Percentiles rank a stretch among this genome's conserved stretches.
Conservation (phyloP, 92 coral and sea anemone species). For the Phymanthus crucifer region DNA sequence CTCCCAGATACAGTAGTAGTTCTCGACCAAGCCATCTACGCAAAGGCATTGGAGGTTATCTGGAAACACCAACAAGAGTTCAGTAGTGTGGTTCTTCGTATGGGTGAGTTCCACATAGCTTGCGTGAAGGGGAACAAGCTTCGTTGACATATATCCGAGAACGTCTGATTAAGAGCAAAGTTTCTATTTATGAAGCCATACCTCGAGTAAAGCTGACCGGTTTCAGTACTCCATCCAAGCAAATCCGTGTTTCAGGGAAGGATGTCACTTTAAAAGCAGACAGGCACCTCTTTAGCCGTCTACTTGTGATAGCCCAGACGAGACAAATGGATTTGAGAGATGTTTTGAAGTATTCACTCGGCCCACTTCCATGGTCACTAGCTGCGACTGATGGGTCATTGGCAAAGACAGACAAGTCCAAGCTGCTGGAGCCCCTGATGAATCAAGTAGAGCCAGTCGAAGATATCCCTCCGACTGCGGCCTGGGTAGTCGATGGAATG, state of each 20-base stretch:
- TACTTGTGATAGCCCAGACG: constrained; percentile 50
- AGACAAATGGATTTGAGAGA: constrained; percentile 52
- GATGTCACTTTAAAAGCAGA: constrained; percentile 52
- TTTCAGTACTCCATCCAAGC: constrained; percentile 17
- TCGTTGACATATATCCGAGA: background rate
- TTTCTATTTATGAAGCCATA: constrained; percentile 21
- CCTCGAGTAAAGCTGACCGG: constrained; percentile 38
- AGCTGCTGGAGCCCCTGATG: constrained; percentile 42
- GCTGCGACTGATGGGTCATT: constrained; percentile 65
- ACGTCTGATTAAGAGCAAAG: background rate
- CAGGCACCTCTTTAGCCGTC: constrained; percentile 50
- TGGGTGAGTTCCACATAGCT: constrained; percentile 47
- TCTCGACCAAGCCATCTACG: constrained; percentile 52
- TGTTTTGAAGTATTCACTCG: constrained; percentile 52
- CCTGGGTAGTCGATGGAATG: constrained; percentile 52
- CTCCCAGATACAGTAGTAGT: constrained; percentile 43
- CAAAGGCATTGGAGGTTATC: constrained; percentile 53
- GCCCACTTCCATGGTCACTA: constrained; percentile 69
- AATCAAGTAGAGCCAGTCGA: constrained; percentile 56
- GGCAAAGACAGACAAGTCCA: constrained; percentile 62
- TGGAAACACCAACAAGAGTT: constrained; percentile 55
- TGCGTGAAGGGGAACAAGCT: constrained; percentile 55
- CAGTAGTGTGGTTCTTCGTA: constrained; percentile 27
- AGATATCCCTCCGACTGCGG: constrained; percentile 56
- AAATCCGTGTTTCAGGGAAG: constrained; percentile 36